phyloP scores from a whole-genome alignment of 2,113 vertebrate genomes.

The Stomatorhinus ivindoensis region DNA sequence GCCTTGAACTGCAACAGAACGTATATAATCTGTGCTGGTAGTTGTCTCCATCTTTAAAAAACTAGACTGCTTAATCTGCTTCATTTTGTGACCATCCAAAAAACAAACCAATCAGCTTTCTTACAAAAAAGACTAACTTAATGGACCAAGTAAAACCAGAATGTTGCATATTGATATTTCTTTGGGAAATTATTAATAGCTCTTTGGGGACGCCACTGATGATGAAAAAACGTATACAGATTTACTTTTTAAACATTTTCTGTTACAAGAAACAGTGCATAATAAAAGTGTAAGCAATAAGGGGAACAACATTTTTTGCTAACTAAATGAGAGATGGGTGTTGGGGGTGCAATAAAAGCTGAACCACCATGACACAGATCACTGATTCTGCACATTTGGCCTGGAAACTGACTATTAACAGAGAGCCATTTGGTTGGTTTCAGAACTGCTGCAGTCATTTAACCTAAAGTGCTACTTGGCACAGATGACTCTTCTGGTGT shows the following conservation, averaged over 20 bases:
- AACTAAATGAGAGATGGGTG: neutral
- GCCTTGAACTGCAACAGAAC: neutral
- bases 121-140: neutral
- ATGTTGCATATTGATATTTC: neutral
- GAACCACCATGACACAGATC: neutral
- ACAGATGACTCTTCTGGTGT: neutral
- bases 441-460: neutral
- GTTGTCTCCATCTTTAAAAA: neutral
- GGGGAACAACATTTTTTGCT: neutral
- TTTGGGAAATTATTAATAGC: neutral
- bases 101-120: neutral
- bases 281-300: neutral
- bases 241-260: neutral
- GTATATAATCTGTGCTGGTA: neutral
- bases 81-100: neutral
- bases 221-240: neutral
- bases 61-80: neutral
- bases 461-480: conserved; percentile 1
- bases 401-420: neutral
- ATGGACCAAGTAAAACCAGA: neutral
- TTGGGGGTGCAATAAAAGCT: neutral
- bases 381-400: neutral
- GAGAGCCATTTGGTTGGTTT: conserved; percentile 2
- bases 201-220: neutral
- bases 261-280: neutral